phyloP scores from a whole-genome alignment of 2,888 invertebrate species.

The Vanessa cardui region DNA sequence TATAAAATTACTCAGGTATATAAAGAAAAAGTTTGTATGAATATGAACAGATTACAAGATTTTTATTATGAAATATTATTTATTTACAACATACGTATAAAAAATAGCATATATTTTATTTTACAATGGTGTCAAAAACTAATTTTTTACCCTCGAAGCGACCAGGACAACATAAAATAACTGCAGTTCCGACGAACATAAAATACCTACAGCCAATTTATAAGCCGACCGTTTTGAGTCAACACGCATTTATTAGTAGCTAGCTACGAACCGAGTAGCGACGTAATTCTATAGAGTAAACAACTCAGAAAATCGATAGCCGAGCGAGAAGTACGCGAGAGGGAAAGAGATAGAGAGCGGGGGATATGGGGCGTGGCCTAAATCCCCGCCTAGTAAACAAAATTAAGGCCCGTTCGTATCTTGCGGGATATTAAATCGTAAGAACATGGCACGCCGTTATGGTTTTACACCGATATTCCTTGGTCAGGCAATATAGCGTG shows the following conservation, averaged over 20 bases:
- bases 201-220: slow-evolving; percentile 48
- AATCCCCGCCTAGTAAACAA: slow-evolving; percentile 58
- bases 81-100: too few relatives aligned
- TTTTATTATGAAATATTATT: too few relatives aligned
- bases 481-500: slow-evolving; percentile 37
- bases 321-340: slow-evolving; percentile 51
- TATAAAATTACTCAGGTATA: too few relatives aligned
- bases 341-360: slow-evolving; percentile 53
- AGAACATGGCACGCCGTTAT: slow-evolving; percentile 29
- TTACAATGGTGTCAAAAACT: too few relatives aligned
- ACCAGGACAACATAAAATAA: slow-evolving; percentile 34
- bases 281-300: slow-evolving; percentile 71
- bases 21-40: too few relatives aligned
- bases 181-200: slow-evolving; percentile 17
- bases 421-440: slow-evolving; percentile 39
- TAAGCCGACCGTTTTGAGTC: slow-evolving; percentile 58
- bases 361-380: slow-evolving; percentile 70
- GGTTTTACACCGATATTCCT: slow-evolving; percentile 32
- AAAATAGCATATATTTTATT: too few relatives aligned
- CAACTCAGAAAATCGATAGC: slow-evolving; percentile 51
- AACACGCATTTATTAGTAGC: slow-evolving; percentile 54
- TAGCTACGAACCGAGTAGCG: slow-evolving; percentile 45
- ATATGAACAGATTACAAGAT: too few relatives aligned
- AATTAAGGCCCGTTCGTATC: slow-evolving; percentile 34
- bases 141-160: neutral